Base-by-base conservation (phyloP, 2,113 vertebrate species). In the Myiagra hebetior region DNA sequence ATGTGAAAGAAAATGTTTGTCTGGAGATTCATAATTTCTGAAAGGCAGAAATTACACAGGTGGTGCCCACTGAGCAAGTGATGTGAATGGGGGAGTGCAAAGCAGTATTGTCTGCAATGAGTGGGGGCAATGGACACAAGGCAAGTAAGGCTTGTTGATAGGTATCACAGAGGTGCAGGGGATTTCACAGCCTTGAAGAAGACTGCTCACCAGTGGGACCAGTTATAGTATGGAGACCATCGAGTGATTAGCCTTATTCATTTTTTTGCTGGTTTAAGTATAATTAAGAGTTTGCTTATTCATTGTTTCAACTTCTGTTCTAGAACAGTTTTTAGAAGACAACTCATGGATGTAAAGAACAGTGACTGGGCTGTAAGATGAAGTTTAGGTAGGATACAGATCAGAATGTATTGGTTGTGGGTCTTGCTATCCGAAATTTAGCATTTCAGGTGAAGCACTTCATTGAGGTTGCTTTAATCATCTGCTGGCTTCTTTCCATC, bases 211-310 rank as follows among this genome's bases (percentile, higher is more conserved):
- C 19, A 39, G 7, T 67, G 39, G 15, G 10, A 78, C 20, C 0
- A 0, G 6, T 28, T 80, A 46, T n/a, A 77, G 30, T 2, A 4
- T 1, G 21, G 7, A 55, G 9, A 80, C 2, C 30, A 50, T 31
- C 0, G 1, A 56, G 4, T 65, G 8, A 70, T 80, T 77, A 69
- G 14, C 6, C 76, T 84, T 8, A 42, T 53, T 26, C 0, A 21
- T 31, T 62, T 86, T 44, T 76, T 75, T 57, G 6, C 13, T 87
- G 26, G 16, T 76, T 88, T 80, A 73, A 65, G 8, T 59, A 33
- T 35, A 88, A 46, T 56, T 65, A 44, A 50, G 57, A 53, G 4
- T 42, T 28, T 6, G 4, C 30, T 88, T 67, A n/a, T 59, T 83
- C 3, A 13, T 42, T 47, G 23, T 78, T 90, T 62, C 55, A 78